phyloP scores from a whole-genome alignment of 1,140 invertebrate species.

The Caenorhabditis elegans region DNA sequence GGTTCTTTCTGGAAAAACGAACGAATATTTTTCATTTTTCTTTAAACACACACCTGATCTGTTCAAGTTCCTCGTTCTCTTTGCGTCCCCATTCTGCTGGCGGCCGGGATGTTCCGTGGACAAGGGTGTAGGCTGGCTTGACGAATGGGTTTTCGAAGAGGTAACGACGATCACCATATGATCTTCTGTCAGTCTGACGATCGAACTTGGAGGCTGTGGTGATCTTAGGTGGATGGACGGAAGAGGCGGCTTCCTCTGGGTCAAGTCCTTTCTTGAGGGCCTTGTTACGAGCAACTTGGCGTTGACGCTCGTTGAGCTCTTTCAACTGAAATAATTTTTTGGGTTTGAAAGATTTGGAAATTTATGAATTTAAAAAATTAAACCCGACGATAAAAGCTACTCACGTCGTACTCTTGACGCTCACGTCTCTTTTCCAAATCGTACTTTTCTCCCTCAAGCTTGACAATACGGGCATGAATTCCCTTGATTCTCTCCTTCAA shows the following conservation, averaged over 20 bases:
- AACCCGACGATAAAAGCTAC: too few species aligned
- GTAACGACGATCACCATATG: slow-evolving; percentile 92
- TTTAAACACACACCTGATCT: slow-evolving; percentile 33
- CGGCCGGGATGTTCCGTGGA: slow-evolving; percentile 49
- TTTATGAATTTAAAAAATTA: too few species aligned
- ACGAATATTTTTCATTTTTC: not conserved
- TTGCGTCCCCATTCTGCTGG: slow-evolving; percentile 58
- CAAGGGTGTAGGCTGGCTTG: slow-evolving; percentile 46
- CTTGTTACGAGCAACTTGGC: slow-evolving; percentile 93
- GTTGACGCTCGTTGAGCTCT: slow-evolving; percentile 96
- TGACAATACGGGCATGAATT: slow-evolving; percentile 89
- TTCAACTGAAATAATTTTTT: slow-evolving; percentile 76
- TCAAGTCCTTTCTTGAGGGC: slow-evolving; percentile 92
- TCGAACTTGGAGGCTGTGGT: slow-evolving; percentile 98
- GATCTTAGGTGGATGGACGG: slow-evolving; percentile 78
- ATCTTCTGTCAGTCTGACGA: slow-evolving; percentile 85
- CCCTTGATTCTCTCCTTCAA: slow-evolving; percentile 64
- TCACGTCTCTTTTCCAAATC: slow-evolving; percentile 99
- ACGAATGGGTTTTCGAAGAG: slow-evolving; percentile 78
- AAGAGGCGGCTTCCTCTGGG: slow-evolving; percentile 73
- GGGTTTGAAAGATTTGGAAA: not conserved
- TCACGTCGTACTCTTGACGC: slow-evolving; percentile 98
- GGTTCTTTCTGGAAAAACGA: slow-evolving; percentile 50
- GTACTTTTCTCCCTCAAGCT: slow-evolving; percentile 98
- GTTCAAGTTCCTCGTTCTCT: slow-evolving; percentile 60